Conservation (phyloP, 2,888 invertebrate genomes). For the Resseliella maxima region DNA sequence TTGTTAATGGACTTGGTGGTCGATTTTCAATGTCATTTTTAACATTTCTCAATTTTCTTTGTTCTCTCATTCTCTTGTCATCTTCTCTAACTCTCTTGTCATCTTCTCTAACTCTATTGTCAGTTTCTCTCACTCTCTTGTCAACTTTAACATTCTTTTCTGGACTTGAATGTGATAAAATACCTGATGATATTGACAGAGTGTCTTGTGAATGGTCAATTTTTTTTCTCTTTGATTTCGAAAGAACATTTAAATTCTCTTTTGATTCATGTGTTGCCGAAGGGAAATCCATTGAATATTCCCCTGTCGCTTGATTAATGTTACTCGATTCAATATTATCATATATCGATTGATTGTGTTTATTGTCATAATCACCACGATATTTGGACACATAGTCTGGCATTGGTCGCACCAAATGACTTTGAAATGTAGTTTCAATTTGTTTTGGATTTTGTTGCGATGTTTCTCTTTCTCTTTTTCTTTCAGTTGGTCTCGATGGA, state of each 20-base stretch:
- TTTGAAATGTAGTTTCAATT: background rate
- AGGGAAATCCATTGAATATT: conserved; percentile 3
- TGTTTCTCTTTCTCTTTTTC: no score
- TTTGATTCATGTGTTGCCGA: background rate
- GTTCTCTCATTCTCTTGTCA: no score
- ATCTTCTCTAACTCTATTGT: no score
- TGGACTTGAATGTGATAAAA: conserved; percentile 56
- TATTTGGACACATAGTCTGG: background rate
- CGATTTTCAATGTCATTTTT: background rate
- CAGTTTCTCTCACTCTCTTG: no score
- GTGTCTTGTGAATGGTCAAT: conserved; percentile 16
- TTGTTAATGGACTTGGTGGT: conserved; percentile 62
- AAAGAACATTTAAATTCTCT: background rate
- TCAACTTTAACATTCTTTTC: conserved; percentile 54
- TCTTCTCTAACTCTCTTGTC: no score
- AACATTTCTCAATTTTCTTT: no score
- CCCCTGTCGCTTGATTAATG: background rate
- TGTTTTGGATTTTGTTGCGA: background rate
- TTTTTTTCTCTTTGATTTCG: background rate
- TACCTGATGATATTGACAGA: conserved; percentile 56
- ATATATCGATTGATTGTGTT: background rate
- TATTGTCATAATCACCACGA: background rate
- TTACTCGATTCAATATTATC: background rate
- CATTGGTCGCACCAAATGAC: background rate
- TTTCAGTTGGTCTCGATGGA: background rate